Conservation (phyloP, 2,888 invertebrate species). For the Chymomyza fuscimana region DNA sequence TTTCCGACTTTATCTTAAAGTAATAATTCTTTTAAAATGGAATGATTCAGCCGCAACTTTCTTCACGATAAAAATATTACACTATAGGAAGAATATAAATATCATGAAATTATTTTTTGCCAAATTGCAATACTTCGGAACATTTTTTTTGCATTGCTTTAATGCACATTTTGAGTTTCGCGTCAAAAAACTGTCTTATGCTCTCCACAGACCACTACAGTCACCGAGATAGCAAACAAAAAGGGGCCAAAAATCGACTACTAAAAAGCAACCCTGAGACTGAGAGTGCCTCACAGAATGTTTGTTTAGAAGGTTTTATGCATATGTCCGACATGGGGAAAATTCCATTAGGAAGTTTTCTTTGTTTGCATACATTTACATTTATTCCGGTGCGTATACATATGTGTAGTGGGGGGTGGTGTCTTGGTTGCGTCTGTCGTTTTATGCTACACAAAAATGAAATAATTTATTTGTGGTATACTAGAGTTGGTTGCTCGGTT, state of each 20-base stretch:
- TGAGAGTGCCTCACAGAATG: conserved; percentile 19
- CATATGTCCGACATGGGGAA: conserved; percentile 71
- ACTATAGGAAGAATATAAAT: too few species aligned
- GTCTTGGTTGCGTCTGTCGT: background rate
- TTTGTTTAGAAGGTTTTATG: conserved; percentile 68
- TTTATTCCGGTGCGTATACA: conserved; percentile 26
- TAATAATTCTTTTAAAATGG: too few species aligned
- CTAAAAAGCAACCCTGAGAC: background rate
- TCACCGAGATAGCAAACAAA: background rate
- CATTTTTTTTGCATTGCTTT: too few species aligned
- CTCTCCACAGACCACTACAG: background rate
- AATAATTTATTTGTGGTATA: conserved; percentile 63
- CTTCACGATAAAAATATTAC: too few species aligned
- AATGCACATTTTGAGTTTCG: too few species aligned
- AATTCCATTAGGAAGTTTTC: conserved; percentile 71
- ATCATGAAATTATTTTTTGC: too few species aligned
- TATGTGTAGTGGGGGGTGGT: background rate
- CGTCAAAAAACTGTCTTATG: too few species aligned
- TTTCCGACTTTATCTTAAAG: too few species aligned
- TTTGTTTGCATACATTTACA: conserved; percentile 73
- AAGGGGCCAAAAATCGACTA: background rate
- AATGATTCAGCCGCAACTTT: too few species aligned
- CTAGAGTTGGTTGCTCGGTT: conserved; percentile 14
- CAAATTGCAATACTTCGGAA: too few species aligned
- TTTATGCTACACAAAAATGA: conserved; percentile 52